phyloP scores from a whole-genome alignment of 1,140 invertebrate species.

The Thrips palmi region DNA sequence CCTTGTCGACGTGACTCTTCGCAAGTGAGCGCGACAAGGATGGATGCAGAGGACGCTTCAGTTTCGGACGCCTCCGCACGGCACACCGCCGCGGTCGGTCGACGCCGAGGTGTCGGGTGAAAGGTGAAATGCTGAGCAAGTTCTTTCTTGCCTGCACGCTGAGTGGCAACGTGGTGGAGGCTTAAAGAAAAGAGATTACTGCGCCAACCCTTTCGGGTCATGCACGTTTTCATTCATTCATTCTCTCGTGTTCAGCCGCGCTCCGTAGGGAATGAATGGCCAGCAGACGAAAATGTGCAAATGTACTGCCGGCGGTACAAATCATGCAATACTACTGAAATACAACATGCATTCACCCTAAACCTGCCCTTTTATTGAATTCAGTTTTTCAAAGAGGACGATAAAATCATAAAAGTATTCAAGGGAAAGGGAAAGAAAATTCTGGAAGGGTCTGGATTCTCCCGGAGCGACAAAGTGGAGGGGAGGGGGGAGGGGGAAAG shows the following conservation, averaged over 20 bases:
- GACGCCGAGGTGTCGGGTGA: conserved; percentile 12
- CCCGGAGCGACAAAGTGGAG: neutral
- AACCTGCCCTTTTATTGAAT: conserved; percentile 13
- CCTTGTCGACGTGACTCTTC: conserved; percentile 10
- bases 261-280: conserved; percentile 14
- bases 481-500: neutral
- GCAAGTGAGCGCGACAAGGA: conserved; percentile 7
- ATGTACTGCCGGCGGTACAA: conserved; percentile 13
- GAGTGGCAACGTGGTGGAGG: no score
- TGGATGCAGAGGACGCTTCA: neutral
- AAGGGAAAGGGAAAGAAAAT: neutral
- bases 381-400: conserved; percentile 12
- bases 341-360: conserved; percentile 11
- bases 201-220: conserved; percentile 2
- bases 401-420: conserved; percentile 1
- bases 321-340: no score
- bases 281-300: conserved; percentile 12
- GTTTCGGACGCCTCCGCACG: conserved; percentile 11
- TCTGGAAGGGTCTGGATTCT: neutral
- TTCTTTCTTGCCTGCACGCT: no score
- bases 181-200: no score
- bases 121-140: conserved; percentile 13
- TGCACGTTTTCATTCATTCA: neutral
- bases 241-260: neutral
- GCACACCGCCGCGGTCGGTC: conserved; percentile 7